Percentiles rank a stretch among this genome's conserved stretches.
phyloP scores from a whole-genome alignment of 2,888 invertebrate genomes.

The Pheosia tremula region DNA sequence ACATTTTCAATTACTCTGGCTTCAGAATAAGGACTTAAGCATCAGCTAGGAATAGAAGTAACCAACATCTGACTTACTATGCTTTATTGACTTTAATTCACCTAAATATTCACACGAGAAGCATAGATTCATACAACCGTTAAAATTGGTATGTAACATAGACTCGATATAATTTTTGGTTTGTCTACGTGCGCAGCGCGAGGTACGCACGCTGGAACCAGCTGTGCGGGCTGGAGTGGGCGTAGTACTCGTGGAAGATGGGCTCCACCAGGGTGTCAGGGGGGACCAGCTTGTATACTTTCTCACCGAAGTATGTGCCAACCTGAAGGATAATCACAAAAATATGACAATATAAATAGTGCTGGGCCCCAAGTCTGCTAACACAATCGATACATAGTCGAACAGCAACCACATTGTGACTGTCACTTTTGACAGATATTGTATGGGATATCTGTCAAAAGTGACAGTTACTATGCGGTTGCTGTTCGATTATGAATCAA shows the following conservation, averaged over 20 bases:
- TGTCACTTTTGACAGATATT: too few relatives aligned
- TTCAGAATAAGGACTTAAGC: too few relatives aligned
- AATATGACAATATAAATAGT: too few relatives aligned
- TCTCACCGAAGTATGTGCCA: constrained; percentile 95
- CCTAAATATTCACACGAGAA: constrained; percentile 34
- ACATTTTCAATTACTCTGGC: too few relatives aligned
- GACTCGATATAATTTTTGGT: neutral
- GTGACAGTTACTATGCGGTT: too few relatives aligned
- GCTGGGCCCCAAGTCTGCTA: too few relatives aligned
- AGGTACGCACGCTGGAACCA: constrained; percentile 81
- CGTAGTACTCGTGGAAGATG: constrained; percentile 88
- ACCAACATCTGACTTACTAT: constrained; percentile 16
- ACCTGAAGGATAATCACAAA: constrained; percentile 68
- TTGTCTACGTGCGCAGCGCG: constrained; percentile 80
- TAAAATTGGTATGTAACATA: neutral
- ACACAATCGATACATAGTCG: too few relatives aligned
- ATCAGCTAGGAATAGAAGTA: too few relatives aligned
- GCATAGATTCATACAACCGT: constrained; percentile 4
- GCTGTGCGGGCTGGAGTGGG: constrained; percentile 83
- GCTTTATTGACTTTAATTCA: constrained; percentile 32
- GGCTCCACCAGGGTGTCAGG: constrained; percentile 87
- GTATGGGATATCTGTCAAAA: too few relatives aligned
- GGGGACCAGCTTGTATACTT: constrained; percentile 89
- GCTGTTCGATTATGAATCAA: too few relatives aligned
- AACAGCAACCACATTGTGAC: too few relatives aligned